Conservation (phyloP, 2,113 vertebrate genomes). For the Panurus biarmicus region DNA sequence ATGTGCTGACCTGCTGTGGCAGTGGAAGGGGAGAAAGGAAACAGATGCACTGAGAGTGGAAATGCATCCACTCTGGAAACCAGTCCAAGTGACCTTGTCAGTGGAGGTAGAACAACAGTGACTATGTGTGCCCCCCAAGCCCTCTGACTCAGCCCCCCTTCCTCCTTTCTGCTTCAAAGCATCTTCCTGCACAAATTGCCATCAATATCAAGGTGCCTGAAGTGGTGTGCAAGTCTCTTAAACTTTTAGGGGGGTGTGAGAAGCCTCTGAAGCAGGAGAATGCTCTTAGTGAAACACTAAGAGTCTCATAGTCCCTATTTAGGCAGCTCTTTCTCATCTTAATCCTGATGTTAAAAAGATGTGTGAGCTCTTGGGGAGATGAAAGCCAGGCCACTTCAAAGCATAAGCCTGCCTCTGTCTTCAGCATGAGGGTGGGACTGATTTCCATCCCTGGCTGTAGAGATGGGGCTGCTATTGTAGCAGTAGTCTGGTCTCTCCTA, state of each 20-base stretch:
- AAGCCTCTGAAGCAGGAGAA: not conserved
- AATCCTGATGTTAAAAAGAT: not conserved
- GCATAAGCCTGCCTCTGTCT: not conserved
- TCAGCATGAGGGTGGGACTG: not conserved
- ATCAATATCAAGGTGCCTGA: not conserved
- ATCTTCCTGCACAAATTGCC: not conserved
- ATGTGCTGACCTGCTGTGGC: not conserved
- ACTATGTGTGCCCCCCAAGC: not conserved
- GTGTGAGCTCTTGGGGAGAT: not conserved
- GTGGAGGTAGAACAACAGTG: not conserved
- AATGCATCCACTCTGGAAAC: not conserved
- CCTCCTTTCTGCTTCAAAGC: not conserved
- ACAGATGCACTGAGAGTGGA: constrained; percentile 20
- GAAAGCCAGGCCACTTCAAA: constrained; percentile 19
- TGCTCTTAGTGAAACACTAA: not conserved
- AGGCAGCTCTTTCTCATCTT: not conserved
- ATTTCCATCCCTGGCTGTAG: not conserved
- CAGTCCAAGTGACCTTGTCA: not conserved
- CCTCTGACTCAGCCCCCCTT: not conserved
- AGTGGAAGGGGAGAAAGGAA: constrained; percentile 22
- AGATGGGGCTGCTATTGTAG: not conserved
- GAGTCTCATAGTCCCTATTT: not conserved
- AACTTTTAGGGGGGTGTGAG: not conserved
- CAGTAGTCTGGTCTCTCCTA: not conserved
- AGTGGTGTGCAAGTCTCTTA: not conserved